Percentiles rank a stretch among this genome's conserved stretches.
Conservation (phyloP, 2,797 vertebrate genomes). For the Syngnathus acus region DNA sequence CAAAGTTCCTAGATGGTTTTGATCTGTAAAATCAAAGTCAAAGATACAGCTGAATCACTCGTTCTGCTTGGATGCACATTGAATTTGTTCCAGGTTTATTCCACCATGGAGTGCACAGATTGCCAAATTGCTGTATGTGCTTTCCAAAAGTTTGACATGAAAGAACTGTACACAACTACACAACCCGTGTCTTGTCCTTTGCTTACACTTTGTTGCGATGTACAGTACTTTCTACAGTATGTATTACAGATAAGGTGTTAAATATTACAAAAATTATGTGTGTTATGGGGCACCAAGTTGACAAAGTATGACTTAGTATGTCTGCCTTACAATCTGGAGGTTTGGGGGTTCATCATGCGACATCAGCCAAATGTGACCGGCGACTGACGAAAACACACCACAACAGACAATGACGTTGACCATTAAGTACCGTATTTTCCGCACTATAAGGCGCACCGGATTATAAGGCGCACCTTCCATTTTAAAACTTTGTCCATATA, state of each 20-base stretch:
- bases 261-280: not conserved
- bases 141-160: not conserved
- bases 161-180: not conserved
- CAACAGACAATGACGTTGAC: too few relatives aligned
- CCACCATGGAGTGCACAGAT: not conserved
- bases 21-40: not conserved
- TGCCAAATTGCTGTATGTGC: not conserved
- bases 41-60: not conserved
- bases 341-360: not conserved
- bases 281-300: not conserved
- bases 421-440: too few relatives aligned
- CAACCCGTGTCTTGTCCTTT: not conserved
- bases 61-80: too few relatives aligned
- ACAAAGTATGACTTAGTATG: not conserved
- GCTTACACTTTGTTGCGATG: not conserved
- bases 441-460: too few relatives aligned
- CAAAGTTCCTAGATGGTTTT: not conserved
- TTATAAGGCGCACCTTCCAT: too few relatives aligned
- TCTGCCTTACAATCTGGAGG: not conserved
- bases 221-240: not conserved
- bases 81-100: not conserved
- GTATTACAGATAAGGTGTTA: not conserved
- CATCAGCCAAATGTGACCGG: not conserved
- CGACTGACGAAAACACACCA: too few relatives aligned
- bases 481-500: too few relatives aligned